phyloP scores from a whole-genome alignment of 2,888 invertebrate species.

The Chymomyza fuscimana region DNA sequence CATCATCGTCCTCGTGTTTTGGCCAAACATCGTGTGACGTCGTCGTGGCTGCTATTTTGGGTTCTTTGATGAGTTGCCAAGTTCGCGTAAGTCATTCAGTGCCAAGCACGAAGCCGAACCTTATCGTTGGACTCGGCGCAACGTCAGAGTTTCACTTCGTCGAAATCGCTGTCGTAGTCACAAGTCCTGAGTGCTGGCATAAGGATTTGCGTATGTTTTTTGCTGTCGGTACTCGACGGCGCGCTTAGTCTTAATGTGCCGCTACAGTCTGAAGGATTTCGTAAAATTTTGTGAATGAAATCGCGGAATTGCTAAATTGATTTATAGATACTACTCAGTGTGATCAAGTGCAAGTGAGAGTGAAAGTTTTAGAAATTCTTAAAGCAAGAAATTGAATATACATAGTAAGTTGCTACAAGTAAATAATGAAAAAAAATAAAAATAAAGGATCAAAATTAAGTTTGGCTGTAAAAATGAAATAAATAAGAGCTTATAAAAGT shows the following conservation, averaged over 20 bases:
- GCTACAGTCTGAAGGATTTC: constrained; percentile 10
- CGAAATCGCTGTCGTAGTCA: background rate
- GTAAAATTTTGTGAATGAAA: constrained; percentile 4
- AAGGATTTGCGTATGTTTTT: constrained; percentile 31
- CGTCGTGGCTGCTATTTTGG: constrained; percentile 34
- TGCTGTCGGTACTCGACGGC: background rate
- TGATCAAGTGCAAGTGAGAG: background rate
- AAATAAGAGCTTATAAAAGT: background rate
- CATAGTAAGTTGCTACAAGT: background rate
- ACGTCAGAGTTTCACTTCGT: background rate
- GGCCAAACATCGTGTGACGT: constrained; percentile 24
- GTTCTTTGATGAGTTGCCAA: constrained; percentile 43
- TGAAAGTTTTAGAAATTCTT: background rate
- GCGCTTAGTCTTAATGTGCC: background rate
- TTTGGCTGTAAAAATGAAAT: background rate
- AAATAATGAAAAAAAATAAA: background rate
- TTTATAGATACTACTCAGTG: background rate
- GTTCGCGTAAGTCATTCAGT: constrained; percentile 55
- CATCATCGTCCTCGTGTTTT: constrained; percentile 67
- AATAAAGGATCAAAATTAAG: constrained; percentile 3
- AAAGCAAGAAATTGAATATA: background rate
- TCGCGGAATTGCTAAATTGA: background rate
- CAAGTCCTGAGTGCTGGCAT: constrained; percentile 40
- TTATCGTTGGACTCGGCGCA: constrained; percentile 39
- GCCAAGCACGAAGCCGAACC: constrained; percentile 60